Percentiles rank a stretch among this genome's conserved stretches.
phyloP scores from a whole-genome alignment of 2,797 vertebrate genomes.

The Manis javanica region DNA sequence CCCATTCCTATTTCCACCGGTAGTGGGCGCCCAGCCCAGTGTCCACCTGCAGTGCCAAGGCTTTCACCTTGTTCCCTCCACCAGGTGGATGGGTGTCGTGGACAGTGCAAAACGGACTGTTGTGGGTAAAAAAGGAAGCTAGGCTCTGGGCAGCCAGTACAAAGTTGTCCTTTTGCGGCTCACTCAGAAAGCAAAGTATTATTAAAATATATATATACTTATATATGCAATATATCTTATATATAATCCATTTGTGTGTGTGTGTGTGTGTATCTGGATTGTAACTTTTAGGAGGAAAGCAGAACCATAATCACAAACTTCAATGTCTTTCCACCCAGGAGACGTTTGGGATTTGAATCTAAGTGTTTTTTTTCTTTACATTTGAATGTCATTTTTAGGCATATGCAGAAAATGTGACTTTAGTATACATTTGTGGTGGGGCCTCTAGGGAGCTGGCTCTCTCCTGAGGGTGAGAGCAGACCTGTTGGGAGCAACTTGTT shows the following conservation, averaged over 20 bases:
- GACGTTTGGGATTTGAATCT: constrained; percentile 38
- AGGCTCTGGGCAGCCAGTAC: neutral
- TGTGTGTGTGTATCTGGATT: neutral
- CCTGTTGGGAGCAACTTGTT: constrained; percentile 58
- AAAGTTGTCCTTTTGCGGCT: neutral
- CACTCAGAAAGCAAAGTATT: constrained; percentile 1
- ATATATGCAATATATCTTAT: too few species aligned
- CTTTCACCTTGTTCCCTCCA: neutral
- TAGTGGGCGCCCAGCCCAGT: neutral
- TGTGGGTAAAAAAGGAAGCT: neutral
- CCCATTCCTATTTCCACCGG: neutral
- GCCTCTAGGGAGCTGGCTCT: constrained; percentile 73
- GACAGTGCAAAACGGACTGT: neutral
- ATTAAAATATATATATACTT: neutral
- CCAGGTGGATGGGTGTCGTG: neutral
- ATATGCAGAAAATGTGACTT: constrained; percentile 59
- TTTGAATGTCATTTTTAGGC: constrained; percentile 67
- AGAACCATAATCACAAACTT: neutral
- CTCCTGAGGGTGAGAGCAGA: constrained; percentile 54
- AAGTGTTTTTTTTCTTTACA: neutral
- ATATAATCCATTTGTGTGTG: too few species aligned
- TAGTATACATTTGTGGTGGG: constrained; percentile 56
- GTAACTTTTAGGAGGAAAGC: neutral
- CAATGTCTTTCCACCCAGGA: neutral
- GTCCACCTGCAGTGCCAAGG: neutral